Conservation (phyloP, 2,113 vertebrate species). For the Pycnonotus jocosus region DNA sequence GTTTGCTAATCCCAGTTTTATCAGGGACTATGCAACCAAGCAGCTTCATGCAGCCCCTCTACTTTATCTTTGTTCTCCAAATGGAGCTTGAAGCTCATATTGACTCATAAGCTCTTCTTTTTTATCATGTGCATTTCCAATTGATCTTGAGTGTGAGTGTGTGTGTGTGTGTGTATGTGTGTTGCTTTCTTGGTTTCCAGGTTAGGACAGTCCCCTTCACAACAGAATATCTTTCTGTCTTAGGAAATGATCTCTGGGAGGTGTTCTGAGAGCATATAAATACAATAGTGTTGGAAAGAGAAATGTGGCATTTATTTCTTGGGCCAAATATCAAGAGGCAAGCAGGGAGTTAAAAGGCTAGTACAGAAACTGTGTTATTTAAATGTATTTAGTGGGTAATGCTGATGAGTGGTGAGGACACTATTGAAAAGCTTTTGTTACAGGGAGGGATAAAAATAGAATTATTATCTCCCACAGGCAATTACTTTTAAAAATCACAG, state of each 20-base stretch:
- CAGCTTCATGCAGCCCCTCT: not conserved
- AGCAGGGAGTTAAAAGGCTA: not conserved
- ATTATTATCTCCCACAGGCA: not conserved
- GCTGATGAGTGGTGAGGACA: not conserved
- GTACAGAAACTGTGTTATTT: not conserved
- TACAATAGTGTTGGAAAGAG: not conserved
- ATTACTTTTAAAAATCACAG: not conserved
- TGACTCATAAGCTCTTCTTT: not conserved
- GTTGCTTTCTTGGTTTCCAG: not conserved
- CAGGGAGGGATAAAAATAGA: conserved; percentile 13
- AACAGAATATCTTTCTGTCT: not conserved
- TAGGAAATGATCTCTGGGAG: not conserved
- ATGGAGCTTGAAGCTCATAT: not conserved
- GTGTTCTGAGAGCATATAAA: rapidly evolving
- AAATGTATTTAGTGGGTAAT: not conserved
- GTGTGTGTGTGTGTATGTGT: not conserved
- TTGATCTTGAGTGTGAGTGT: not conserved
- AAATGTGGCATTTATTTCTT: not conserved
- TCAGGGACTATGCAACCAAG: not conserved
- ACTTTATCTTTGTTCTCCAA: not conserved
- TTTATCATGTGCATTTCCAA: not conserved
- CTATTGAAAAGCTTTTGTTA: conserved; percentile 29
- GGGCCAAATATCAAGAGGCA: not conserved
- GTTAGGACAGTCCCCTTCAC: not conserved
- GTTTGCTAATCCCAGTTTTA: not conserved